A percentile compares a stretch with the other conserved stretches of the same genome.
Evolutionary conservation across 2,888 invertebrate species (phyloP).

Genomic region (Tethea ocularis): DNA sequence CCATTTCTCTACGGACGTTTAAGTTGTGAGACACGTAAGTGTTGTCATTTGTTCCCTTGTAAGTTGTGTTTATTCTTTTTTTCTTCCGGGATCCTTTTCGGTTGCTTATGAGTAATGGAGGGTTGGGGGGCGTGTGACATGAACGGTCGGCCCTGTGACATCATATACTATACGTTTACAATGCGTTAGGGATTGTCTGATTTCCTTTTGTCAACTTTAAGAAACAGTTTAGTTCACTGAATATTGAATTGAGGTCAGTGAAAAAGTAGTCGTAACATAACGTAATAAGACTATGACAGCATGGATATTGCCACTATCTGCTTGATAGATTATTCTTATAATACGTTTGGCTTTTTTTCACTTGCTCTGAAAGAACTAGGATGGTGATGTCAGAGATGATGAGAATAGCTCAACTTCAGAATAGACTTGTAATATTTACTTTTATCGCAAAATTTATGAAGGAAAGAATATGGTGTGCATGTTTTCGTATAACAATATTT

Average conservation of each 20-base stretch:
- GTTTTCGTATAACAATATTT: background rate
- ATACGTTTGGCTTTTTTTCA: too few species aligned
- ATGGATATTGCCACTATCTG: too few species aligned
- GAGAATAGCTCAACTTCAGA: background rate
- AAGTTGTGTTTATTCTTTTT: slow-evolving; percentile 73
- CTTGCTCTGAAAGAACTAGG: background rate
- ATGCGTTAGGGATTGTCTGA: slow-evolving; percentile 56
- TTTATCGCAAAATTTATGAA: background rate
- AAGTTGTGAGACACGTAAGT: slow-evolving; percentile 76
- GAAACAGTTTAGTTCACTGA: too few species aligned
- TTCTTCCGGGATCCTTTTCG: slow-evolving; percentile 57
- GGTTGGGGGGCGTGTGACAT: slow-evolving; percentile 58
- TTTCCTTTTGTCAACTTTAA: slow-evolving; percentile 28
- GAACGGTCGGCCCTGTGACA: slow-evolving; percentile 47
- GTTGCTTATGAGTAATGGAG: slow-evolving; percentile 71
- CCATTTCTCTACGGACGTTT: slow-evolving; percentile 69
- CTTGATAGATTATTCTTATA: too few species aligned
- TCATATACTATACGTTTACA: slow-evolving; percentile 56
- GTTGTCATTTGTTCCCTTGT: slow-evolving; percentile 73
- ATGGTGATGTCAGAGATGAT: background rate
- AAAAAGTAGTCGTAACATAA: too few species aligned
- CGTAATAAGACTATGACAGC: too few species aligned
- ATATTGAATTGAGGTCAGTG: too few species aligned
- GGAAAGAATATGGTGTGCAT: background rate
- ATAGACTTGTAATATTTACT: background rate